Conservation (phyloP, 2,888 invertebrate genomes). For the Craniophora ligustri region DNA sequence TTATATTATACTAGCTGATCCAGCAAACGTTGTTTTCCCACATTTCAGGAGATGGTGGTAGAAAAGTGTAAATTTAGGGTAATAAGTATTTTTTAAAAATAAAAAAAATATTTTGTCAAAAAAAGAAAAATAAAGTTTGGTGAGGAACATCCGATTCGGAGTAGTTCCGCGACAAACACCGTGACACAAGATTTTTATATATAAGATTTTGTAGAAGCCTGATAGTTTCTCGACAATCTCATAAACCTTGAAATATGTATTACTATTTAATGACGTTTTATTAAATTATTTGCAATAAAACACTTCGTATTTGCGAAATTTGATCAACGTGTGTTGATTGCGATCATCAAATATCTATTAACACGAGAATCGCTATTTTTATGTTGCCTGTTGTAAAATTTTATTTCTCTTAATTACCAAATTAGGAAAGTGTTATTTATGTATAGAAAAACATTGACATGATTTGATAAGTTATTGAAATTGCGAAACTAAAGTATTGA, state of each 20-base stretch:
- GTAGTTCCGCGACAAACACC: too few relatives aligned
- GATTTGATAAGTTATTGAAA: conserved; percentile 5
- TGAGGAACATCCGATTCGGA: too few relatives aligned
- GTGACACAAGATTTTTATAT: too few relatives aligned
- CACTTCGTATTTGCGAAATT: conserved; percentile 38
- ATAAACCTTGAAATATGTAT: conserved; percentile 38
- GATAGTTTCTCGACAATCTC: conserved; percentile 1
- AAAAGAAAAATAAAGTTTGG: too few relatives aligned
- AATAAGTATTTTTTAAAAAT: too few relatives aligned
- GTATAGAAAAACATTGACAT: conserved; percentile 19
- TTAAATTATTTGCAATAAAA: conserved; percentile 39
- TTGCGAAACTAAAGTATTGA: conserved; percentile 2
- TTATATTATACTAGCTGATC: too few relatives aligned
- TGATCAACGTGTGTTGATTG: conserved; percentile 31
- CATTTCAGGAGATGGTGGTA: too few relatives aligned
- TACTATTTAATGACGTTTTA: conserved; percentile 22
- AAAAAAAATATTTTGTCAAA: too few relatives aligned
- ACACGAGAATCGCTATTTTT: conserved; percentile 21
- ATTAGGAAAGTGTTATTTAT: conserved; percentile 23
- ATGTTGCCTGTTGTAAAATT: conserved; percentile 22
- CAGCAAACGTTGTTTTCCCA: too few relatives aligned
- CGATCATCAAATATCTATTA: conserved; percentile 34
- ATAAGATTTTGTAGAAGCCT: background rate
- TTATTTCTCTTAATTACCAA: conserved; percentile 31
- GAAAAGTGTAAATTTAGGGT: too few relatives aligned